Base-by-base conservation (phyloP, 2,113 vertebrate species). In the Cardinalis cardinalis region DNA sequence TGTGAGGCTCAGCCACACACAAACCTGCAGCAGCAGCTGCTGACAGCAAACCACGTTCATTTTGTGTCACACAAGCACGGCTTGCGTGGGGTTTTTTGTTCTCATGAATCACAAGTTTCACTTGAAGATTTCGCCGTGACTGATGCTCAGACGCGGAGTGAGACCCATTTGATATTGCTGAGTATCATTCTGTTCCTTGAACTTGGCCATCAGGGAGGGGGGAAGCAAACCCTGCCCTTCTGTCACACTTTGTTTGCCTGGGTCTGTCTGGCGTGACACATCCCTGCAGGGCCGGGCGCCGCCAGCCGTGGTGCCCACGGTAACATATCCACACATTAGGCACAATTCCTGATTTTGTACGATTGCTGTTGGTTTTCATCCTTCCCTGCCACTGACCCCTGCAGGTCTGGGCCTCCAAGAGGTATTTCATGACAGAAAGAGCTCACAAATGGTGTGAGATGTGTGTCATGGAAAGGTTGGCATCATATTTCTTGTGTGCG, bases 341-440 rank as follows among this genome's bases (percentile, higher is more conserved):
- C 74, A 87, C 12, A 83, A 89, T 74, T 72, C 87, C 92, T 36
- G 80, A 58, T 93, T 92, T 84, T 61, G n/a, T 60, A 26, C 55
- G 61, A 82, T 69, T 91, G 89, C 78, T 72, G 71, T 2, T 93
- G 92, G 59, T 92, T 93, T 89, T 94, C 78, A 85, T 89, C 73
- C 46, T 82, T 85, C 71, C 64, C 66, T 0, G 3, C 2, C 8
- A 58, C 55, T 20, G 78, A 87, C 84, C 87, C 70, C 87, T 49
- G 66, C 68, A 59, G 74, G 87, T 58, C 77, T 41, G 63, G 40
- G 59, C 48, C 53, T 61, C 59, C 16, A 2, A 88, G 87, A 85
- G 59, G 82, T 80, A 76, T 90, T 85, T 90, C 66, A 44, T 73
- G 88, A 82, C 87, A 91, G 88, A 59, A 80, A 72, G 68, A 74